Evolutionary conservation across 2,113 vertebrate species (phyloP), one percentile per base, ranked within the genome.

Genomic region (Crotalus helleri): DNA sequence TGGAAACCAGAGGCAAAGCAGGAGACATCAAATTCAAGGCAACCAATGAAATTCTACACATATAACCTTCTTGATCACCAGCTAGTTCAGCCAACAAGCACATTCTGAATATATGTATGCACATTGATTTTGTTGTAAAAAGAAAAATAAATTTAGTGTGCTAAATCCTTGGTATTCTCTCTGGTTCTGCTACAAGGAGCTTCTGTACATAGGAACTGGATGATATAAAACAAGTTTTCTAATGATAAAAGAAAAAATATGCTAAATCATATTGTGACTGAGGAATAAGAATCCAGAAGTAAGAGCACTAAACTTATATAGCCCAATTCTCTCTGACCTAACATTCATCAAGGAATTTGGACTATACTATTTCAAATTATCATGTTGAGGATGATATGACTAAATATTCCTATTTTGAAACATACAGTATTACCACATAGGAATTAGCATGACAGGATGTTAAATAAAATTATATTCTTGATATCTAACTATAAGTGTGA

Each of bases 61-160:
- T 29, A 1, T 57, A 1, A 12, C 46, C 85, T 39, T 61, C 87
- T 89, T 33, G 0, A 13, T 93, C 54, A 39, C 89, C 0, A 0
- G 57, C 54, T 93, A 96, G 90, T 85, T 87, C 92, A 93, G 61
- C 59, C 89, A 94, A 39, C 33, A 92, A 23, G 5, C 61, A 74
- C 0, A 90, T 54, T 91, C 81, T n/a, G 55, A 55, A 54, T 39
- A 57, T 0, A 0, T 69, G 59, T 49, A 0, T 94, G 85, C 85
- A 3, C 0, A 0, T 1, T 93, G 94, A 90, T 91, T 93, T 94
- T 57, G 19, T 53, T 92, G 64, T 0, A 1, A 96, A 13, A 93
- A 9, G 91, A 51, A 57, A 90, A 0, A 58, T 0, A 91, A 3
- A 49, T 91, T 90, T 64, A 44, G 49, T 85, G 55, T 53, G 23